phyloP scores from a whole-genome alignment of 2,113 vertebrate species.

The Myiopsitta monachus region DNA sequence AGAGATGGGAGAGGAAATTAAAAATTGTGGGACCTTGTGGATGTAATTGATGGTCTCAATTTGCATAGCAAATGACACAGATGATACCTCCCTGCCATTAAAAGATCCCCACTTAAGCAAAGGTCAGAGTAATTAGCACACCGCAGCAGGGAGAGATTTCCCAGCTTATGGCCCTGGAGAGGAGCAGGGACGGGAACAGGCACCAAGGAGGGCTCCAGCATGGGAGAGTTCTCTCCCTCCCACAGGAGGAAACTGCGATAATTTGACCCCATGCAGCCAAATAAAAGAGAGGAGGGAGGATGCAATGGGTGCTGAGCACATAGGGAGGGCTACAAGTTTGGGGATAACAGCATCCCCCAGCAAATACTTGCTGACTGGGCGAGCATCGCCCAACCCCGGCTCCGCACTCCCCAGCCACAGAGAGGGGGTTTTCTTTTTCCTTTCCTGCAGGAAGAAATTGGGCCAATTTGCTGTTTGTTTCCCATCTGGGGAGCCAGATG shows the following conservation, averaged over 20 bases:
- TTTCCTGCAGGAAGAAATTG: neutral
- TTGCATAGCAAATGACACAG: slow-evolving; percentile 68
- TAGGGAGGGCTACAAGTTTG: neutral
- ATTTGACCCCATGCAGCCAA: neutral
- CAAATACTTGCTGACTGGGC: rapidly evolving
- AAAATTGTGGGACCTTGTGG: slow-evolving; percentile 34
- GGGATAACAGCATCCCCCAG: neutral
- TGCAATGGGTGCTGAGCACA: neutral
- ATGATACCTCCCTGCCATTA: slow-evolving; percentile 47
- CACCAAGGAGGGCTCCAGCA: neutral
- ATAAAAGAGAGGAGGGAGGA: rapidly evolving
- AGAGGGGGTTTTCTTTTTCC: neutral
- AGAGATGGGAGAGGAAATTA: slow-evolving; percentile 44
- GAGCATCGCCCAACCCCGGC: rapidly evolving
- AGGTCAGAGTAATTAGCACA: slow-evolving; percentile 58
- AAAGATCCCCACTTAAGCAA: slow-evolving; percentile 45
- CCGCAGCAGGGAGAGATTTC: neutral
- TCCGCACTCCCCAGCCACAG: rapidly evolving
- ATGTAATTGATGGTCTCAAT: slow-evolving; percentile 61
- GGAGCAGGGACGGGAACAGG: neutral
- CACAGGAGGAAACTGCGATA: rapidly evolving
- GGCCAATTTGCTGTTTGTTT: slow-evolving; percentile 52
- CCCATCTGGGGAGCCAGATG: slow-evolving; percentile 77
- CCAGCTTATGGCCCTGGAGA: neutral
- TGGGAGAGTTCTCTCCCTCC: rapidly evolving